Base-by-base conservation (phyloP, 2,113 vertebrate genomes). In the Catharus fuscescens region DNA sequence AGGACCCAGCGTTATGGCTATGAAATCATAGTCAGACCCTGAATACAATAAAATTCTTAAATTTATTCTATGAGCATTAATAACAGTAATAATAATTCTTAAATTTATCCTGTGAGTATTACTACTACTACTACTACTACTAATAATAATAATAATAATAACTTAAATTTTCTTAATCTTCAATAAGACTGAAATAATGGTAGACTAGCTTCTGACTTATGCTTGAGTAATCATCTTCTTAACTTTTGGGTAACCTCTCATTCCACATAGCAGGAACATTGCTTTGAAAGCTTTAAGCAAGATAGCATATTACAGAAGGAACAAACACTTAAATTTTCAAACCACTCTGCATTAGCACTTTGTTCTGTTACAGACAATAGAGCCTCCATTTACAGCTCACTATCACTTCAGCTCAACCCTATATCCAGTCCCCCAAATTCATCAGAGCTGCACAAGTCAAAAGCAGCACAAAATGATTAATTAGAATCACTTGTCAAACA, bases 221-320 rank as follows among this genome's bases (percentile, higher is more conserved):
- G n/a, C 28, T n/a, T 91, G 69, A 77, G 26, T 84, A 86, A 56
- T 77, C 67, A 44, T 36, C 42, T 44, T 72, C 44, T 86, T 29
- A 13, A 67, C 60, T 86, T 90, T 52, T 78, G 47, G 34, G n/a
- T 85, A 87, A 85, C 69, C 34, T 88, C 60, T 81, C 26, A 72
- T 5, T 73, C 34, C 20, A 57, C 53, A 69, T 88, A 89, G 89
- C 65, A 16, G 67, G 72, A 95, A 79, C 57, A 81, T 31, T 83
- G 8, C 82, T 96, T 95, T 96, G 90, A 95, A 95, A 97, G 77
- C 10, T 96, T 96, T 96, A 97, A 97, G 88, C 59, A 96, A 91
- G 80, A 62, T 60, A 91, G 73, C 89, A 92, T 73, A 81, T 81
- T 81, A 78, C 29, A 71, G 69, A 76, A 65, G 80, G 81, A 95